Evolutionary conservation across 2,797 vertebrate genomes (phyloP), one percentile per base, ranked within the genome.

Genomic region (Tokudaia muenninki): DNA sequence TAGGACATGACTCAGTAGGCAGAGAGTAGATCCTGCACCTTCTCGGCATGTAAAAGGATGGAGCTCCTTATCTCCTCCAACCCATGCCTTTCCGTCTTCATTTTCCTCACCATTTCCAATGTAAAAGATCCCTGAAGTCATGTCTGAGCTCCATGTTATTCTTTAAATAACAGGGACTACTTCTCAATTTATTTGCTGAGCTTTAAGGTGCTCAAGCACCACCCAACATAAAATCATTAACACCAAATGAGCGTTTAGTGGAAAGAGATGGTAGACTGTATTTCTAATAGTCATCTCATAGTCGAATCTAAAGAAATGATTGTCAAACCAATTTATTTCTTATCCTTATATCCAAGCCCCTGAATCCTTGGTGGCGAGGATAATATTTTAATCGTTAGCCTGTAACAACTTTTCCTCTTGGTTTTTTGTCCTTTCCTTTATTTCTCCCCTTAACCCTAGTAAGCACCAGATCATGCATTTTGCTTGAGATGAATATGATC

Each of bases 211-310:
- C 24, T 47, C 22, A 37, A 89, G n/a, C 17, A 87, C 16, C 12
- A 96, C 29, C 11, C 7, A 93, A 92, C 9, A 34, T 63, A 59
- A 94, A 97, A 95, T 81, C n/a, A 67, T 17, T 70, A 84, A 95
- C 89, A 44, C 16, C 29, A 3, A 26, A n/a, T 52, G 86, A 95
- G 26, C 9, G 44, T 3, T 67, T 72, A 4, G 7, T 67, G 22
- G 11, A 7, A 95, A 93, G n/a, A 94, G 31, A 95, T 19, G 29
- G 11, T 55, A 41, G 31, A 84, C 29, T 92, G 0, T 34, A 78
- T 74, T 87, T 95, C 29, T 17, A 80, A 29, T 19, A 87, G 41
- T 87, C 82, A 37, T 37, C 50, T 2, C 11, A 77, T 26, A 92
- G 12, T 37, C 77, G 52, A 13, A 7, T 12, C 34, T 70, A 83